A percentile compares a stretch with the other conserved stretches of the same genome.
phyloP scores from a whole-genome alignment of 1,140 invertebrate species.

The Colletes latitarsis region DNA sequence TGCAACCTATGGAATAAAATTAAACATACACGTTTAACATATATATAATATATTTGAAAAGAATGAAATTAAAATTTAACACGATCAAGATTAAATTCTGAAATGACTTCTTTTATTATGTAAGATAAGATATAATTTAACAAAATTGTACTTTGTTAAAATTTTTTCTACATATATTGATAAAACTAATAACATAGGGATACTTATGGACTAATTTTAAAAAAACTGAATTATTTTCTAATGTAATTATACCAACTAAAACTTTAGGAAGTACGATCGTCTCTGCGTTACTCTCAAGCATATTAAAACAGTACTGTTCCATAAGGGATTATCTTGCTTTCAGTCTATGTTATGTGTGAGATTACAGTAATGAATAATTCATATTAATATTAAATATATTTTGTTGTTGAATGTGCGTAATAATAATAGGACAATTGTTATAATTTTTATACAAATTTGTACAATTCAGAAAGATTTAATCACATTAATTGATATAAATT shows the following conservation, averaged over 20 bases:
- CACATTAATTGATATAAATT: not conserved
- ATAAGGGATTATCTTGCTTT: constrained; percentile 26
- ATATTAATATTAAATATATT: not conserved
- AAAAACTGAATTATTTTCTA: not conserved
- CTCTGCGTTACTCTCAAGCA: not conserved
- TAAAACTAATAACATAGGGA: no score
- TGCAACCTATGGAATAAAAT: constrained; percentile 18
- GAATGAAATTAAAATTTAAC: not conserved
- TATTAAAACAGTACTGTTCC: not conserved
- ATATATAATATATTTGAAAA: not conserved
- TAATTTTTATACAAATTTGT: not conserved
- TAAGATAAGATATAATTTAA: not conserved
- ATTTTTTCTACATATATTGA: no score
- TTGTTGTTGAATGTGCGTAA: no score
- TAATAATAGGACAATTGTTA: no score
- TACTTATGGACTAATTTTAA: no score
- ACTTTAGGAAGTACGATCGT: not conserved
- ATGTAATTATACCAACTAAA: not conserved
- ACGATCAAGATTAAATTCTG: not conserved
- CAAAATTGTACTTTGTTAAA: not conserved
- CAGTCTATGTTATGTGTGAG: not conserved
- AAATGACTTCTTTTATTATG: not conserved
- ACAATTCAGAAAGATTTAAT: not conserved
- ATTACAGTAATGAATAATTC: constrained; percentile 40
- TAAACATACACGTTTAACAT: not conserved